Evolutionary conservation across 1,140 invertebrate species (phyloP).

Genomic region (Himalopsyche phryganea): DNA sequence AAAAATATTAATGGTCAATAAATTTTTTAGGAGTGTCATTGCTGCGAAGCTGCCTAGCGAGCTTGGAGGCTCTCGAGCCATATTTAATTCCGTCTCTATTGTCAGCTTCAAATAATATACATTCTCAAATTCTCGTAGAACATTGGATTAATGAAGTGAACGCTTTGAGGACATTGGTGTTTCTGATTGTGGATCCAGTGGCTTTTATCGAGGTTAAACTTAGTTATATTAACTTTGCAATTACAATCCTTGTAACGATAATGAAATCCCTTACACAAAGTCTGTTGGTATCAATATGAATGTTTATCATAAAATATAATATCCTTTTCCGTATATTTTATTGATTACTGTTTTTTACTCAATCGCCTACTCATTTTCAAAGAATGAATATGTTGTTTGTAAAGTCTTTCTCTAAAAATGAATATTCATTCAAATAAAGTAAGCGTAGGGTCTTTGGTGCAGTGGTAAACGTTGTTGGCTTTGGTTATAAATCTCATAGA

Average conservation of each 20-base stretch:
- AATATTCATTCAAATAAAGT: too few species aligned
- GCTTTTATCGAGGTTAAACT: constrained; percentile 59
- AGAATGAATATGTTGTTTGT: too few species aligned
- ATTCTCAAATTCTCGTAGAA: constrained; percentile 49
- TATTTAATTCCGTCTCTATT: constrained; percentile 60
- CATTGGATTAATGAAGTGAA: constrained; percentile 59
- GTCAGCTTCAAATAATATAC: constrained; percentile 47
- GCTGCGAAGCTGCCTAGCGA: constrained; percentile 60
- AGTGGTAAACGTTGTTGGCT: too few species aligned
- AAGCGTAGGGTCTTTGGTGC: too few species aligned
- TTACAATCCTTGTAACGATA: too few species aligned
- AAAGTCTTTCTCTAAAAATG: too few species aligned
- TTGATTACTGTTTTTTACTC: too few species aligned
- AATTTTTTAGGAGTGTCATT: constrained; percentile 53
- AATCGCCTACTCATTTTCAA: too few species aligned
- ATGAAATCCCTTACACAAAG: too few species aligned
- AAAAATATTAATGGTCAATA: constrained; percentile 12
- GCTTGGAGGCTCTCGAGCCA: constrained; percentile 62
- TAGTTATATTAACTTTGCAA: too few species aligned
- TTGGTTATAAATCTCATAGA: too few species aligned
- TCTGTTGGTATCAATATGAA: neutral
- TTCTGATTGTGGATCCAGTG: constrained; percentile 62
- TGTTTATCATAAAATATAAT: neutral
- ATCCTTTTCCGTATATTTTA: neutral
- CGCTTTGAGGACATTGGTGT: constrained; percentile 55